These are phyloP conservation scores for Plumapathes pennacea DNA, from an alignment of 92 coral and sea anemone species.

Conservation along the genomic window DNA sequence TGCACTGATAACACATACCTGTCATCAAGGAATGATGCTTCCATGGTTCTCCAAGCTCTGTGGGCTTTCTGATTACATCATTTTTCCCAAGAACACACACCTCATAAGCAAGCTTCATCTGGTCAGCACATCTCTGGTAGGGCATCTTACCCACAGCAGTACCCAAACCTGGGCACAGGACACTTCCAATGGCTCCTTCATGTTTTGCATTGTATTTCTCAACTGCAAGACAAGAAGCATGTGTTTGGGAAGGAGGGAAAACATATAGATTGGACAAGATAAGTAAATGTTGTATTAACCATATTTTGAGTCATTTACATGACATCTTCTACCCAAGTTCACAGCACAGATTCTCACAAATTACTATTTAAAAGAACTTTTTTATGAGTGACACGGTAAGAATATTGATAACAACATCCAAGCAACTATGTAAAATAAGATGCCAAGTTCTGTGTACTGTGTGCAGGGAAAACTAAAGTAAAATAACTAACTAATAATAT, in stretches of 20 bases:
- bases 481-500: no score
- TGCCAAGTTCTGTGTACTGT: no score
- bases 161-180: constrained; percentile 77
- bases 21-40: constrained; percentile 43
- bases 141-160: constrained; percentile 72
- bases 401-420: no score
- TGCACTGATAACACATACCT: no score
- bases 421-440: no score
- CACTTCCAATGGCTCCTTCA: constrained; percentile 56
- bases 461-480: no score
- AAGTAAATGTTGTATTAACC: not conserved
- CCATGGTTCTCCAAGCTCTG: constrained; percentile 19
- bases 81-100: constrained; percentile 41
- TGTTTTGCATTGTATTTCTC: constrained; percentile 48
- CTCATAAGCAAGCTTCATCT: constrained; percentile 74
- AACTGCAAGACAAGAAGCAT: constrained; percentile 19
- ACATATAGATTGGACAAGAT: not conserved
- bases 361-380: no score
- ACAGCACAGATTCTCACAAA: no score
- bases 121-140: constrained; percentile 55
- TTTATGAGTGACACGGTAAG: no score
- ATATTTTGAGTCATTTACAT: no score
- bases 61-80: constrained; percentile 41
- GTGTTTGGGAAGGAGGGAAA: not conserved
- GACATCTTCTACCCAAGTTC: no score